Conservation (phyloP, 2,888 invertebrate species). For the Spatulosminthurus flaviceps region DNA sequence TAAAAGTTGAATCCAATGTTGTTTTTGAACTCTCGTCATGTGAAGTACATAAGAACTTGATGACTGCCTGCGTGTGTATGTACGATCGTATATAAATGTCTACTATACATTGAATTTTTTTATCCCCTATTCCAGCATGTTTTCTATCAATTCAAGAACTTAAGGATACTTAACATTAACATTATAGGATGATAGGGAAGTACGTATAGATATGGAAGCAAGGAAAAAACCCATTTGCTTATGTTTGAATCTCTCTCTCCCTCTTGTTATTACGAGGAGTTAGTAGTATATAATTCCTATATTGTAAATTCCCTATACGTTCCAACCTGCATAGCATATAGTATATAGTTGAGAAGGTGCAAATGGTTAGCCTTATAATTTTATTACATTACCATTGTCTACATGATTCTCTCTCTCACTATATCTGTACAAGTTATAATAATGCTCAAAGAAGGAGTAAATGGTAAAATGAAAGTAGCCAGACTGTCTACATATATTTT, state of each 20-base stretch:
- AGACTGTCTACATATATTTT: constrained; percentile 22
- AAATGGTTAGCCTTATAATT: neutral
- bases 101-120: no score
- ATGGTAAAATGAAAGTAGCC: constrained; percentile 30
- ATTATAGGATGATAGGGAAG: no score
- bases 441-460: neutral
- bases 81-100: no score
- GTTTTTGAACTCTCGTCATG: neutral
- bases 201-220: neutral
- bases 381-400: constrained; percentile 1
- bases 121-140: neutral
- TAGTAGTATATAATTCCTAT: no score
- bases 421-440: no score
- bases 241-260: neutral
- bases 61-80: no score
- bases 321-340: no score
- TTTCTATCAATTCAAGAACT: neutral
- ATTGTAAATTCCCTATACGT: no score
- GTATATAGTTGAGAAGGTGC: neutral
- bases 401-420: neutral
- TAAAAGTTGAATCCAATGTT: constrained; percentile 26
- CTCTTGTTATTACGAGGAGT: neutral
- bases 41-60: neutral
- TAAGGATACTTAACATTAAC: neutral
- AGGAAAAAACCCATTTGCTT: neutral